A percentile compares a stretch with the other conserved stretches of the same genome.
These are phyloP conservation scores for Drosophila albomicans DNA, from an alignment of 1,140 invertebrate species.

Conservation along the genomic window DNA sequence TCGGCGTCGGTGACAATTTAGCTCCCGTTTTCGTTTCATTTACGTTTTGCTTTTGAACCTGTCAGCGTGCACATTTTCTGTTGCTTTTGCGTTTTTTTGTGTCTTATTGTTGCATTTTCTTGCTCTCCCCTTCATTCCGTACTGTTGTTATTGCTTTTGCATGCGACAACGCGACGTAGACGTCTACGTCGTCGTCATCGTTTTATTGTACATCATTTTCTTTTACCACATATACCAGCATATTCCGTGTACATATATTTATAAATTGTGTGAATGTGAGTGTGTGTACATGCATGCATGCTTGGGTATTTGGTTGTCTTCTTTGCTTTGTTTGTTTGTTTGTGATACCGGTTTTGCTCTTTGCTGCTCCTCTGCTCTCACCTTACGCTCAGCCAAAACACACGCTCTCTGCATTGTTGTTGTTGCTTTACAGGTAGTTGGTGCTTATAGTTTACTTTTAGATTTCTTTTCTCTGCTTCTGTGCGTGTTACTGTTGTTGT, in stretches of 20 bases:
- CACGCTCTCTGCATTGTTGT: constrained; percentile 25
- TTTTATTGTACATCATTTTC: constrained; percentile 42
- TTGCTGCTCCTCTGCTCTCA: constrained; percentile 25
- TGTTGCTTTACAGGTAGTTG: constrained; percentile 66
- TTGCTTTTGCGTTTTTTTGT: constrained; percentile 44
- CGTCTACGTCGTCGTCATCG: constrained; percentile 3
- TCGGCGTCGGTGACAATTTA: constrained; percentile 36
- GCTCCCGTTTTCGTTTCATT: constrained; percentile 59
- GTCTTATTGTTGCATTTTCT: constrained; percentile 57
- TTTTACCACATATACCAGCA: constrained; percentile 31
- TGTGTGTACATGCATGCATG: constrained; percentile 26
- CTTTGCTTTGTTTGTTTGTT: constrained; percentile 62
- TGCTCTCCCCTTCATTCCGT: constrained; percentile 15
- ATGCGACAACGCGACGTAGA: constrained; percentile 10
- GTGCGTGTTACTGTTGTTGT: constrained; percentile 45
- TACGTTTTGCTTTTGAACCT: constrained; percentile 58
- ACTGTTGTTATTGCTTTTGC: constrained; percentile 31
- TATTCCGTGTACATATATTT: not conserved
- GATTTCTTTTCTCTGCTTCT: constrained; percentile 78
- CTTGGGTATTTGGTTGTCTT: constrained; percentile 50
- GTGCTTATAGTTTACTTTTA: constrained; percentile 75
- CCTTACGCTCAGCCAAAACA: constrained; percentile 5
- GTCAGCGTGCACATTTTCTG: constrained; percentile 56
- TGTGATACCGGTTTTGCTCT: constrained; percentile 71
- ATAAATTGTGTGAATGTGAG: not conserved